phyloP scores from a whole-genome alignment of 2,797 vertebrate species.

The Protonibea diacanthus region DNA sequence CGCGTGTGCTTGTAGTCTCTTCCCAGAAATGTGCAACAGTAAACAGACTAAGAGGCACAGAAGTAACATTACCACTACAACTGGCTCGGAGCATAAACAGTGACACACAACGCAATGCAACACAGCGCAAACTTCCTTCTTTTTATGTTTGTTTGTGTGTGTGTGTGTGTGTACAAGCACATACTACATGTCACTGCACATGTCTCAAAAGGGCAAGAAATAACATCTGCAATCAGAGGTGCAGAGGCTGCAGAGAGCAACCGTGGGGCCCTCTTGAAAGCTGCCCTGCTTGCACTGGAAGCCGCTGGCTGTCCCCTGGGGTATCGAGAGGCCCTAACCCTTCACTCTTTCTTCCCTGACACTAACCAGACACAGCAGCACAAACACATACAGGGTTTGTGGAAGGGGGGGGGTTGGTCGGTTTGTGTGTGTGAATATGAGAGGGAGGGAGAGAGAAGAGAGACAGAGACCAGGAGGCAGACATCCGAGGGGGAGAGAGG shows the following conservation, averaged over 20 bases:
- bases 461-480: constrained; percentile 20
- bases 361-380: constrained; percentile 80
- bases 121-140: constrained; percentile 35
- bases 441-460: neutral
- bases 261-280: constrained; percentile 52
- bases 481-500: constrained; percentile 25
- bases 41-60: constrained; percentile 78
- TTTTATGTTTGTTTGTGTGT: constrained; percentile 55
- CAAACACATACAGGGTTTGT: constrained; percentile 63
- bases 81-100: constrained; percentile 74
- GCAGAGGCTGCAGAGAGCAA: constrained; percentile 53
- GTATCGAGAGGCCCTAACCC: constrained; percentile 66
- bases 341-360: constrained; percentile 74
- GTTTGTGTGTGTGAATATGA: constrained; percentile 20
- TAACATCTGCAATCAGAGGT: constrained; percentile 54
- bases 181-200: constrained; percentile 53
- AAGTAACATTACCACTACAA: constrained; percentile 74
- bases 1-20: constrained; percentile 50
- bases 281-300: constrained; percentile 62
- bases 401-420: constrained; percentile 2
- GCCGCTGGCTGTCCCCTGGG: constrained; percentile 70
- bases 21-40: constrained; percentile 79
- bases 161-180: constrained; percentile 39
- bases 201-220: constrained; percentile 52
- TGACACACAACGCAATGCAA: constrained; percentile 64